Percentiles rank a stretch among this genome's conserved stretches.
These are phyloP conservation scores for Tenualosa ilisha DNA, from an alignment of 2,797 vertebrate species.

Conservation along the genomic window DNA sequence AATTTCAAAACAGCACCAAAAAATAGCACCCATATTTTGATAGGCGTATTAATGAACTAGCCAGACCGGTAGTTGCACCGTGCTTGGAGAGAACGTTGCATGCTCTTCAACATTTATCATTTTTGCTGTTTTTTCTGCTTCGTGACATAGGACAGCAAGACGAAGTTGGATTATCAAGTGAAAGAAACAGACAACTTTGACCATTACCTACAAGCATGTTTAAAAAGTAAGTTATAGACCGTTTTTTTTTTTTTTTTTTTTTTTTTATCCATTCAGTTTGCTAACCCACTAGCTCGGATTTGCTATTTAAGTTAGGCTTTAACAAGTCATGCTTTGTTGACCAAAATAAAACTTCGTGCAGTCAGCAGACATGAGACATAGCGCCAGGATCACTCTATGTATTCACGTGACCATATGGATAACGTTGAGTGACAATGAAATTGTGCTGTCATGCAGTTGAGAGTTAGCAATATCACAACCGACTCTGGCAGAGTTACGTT, in stretches of 20 bases:
- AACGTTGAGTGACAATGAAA: background rate
- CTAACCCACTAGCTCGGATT: background rate
- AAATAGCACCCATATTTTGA: background rate
- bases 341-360: background rate
- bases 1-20: background rate
- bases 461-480: background rate
- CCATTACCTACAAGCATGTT: background rate
- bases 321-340: background rate
- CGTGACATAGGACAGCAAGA: background rate
- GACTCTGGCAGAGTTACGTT: background rate
- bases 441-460: background rate
- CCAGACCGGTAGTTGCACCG: background rate
- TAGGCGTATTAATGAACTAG: background rate
- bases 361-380: background rate
- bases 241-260: background rate
- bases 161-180: background rate
- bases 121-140: background rate
- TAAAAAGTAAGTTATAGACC: constrained; percentile 16
- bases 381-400: no score
- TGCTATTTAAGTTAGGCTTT: background rate
- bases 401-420: background rate
- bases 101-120: background rate
- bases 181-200: background rate
- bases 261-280: background rate
- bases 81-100: background rate